Evolutionary conservation across 2,113 vertebrate species (phyloP), one percentile per base, ranked within the genome.

Genomic region (Mus spicilegus): DNA sequence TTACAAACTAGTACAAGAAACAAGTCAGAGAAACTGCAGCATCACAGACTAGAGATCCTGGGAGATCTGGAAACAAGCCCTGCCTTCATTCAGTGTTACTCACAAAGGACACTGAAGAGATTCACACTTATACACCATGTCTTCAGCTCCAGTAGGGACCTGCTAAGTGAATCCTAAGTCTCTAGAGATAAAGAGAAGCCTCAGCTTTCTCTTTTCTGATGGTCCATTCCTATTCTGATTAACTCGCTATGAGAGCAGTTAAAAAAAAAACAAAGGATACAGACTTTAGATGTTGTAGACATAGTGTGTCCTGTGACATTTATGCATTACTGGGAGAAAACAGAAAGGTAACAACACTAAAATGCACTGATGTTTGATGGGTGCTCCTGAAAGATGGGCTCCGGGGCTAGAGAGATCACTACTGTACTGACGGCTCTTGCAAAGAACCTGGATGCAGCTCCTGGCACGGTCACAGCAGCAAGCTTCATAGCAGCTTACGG

Each of bases 251-350:
- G 69, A 69, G 67, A 69, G 30, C 67, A 69, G 33, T 65, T 28
- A 63, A 24, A 63, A 17, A 63, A 9, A 22, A 61, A 22, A n/a
- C n/a, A 58, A 58, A 58, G 3, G 61, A 65, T 69, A 19, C 78
- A 85, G 58, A 94, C 54, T 39, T 91, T 12, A 91, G 33, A 42
- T 54, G 17, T 75, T 91, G 39, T 16, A 58, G 58, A 96, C 93
- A 94, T 54, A 8, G 11, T 4, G 5, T 54, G 58, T 13, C n/a
- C n/a, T 46, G 16, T 78, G 36, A 89, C 65, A 12, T 73, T 95
- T 85, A 36, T 58, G 33, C 5, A 14, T 46, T 89, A 85, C 4
- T 10, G 8, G 30, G 20, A 75, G 16, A 46, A 14, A 36, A 3
- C 8, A 39, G 46, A n/a, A 10, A 17, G 28, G 7, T 22, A 17